Conservation (phyloP, 2,113 vertebrate species). For the Rafetus swinhoei region DNA sequence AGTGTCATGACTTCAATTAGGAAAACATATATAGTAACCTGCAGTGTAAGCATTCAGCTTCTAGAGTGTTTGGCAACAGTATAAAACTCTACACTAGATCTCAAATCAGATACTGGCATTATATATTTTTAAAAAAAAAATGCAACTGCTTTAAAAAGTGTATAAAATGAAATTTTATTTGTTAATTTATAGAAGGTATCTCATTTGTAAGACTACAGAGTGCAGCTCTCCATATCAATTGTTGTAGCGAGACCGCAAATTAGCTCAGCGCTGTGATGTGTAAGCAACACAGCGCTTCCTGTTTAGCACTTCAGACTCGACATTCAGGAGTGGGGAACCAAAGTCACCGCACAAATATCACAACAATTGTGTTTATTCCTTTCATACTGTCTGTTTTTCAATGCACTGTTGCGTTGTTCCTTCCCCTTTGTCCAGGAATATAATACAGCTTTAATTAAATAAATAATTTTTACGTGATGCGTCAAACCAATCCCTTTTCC, state of each 20-base stretch:
- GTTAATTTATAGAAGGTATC: background rate
- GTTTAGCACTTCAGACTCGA: background rate
- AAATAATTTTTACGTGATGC: background rate
- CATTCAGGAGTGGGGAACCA: background rate
- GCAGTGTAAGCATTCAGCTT: background rate
- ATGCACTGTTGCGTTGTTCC: background rate
- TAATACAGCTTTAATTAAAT: background rate
- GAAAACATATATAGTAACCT: background rate
- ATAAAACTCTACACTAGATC: background rate
- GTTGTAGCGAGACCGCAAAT: background rate
- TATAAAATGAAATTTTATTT: background rate
- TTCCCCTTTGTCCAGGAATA: accelerated
- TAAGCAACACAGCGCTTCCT: background rate
- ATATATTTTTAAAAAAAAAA: background rate
- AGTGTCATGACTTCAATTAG: background rate
- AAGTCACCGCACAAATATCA: background rate
- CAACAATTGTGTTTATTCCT: accelerated
- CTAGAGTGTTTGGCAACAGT: background rate
- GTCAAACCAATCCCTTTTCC: background rate
- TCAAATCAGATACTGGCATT: accelerated
- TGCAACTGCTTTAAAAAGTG: accelerated
- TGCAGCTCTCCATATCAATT: background rate
- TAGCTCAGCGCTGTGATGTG: background rate
- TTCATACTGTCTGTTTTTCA: accelerated
- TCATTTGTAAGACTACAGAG: background rate